Conservation (phyloP, 2,888 invertebrate species). For the Rosalia funebris region DNA sequence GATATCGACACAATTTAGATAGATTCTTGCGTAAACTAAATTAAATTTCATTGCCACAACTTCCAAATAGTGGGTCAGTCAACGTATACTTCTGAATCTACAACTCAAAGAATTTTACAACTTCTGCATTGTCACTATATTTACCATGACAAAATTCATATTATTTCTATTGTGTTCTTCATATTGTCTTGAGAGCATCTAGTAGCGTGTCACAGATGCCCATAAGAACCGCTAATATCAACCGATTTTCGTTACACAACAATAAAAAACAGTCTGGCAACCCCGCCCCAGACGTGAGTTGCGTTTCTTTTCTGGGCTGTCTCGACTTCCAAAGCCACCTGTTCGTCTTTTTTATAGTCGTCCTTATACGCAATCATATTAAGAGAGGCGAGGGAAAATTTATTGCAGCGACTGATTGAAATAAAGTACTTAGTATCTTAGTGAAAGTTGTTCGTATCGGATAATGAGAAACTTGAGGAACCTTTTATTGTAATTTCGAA, state of each 20-base stretch:
- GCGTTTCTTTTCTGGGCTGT: constrained; percentile 25
- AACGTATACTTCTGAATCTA: too few species aligned
- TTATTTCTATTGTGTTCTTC: too few species aligned
- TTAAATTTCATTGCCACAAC: too few species aligned
- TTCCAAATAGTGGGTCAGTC: too few species aligned
- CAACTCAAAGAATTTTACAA: too few species aligned
- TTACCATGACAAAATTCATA: too few species aligned
- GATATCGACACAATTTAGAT: too few species aligned
- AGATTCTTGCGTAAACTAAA: too few species aligned
- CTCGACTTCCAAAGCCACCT: constrained; percentile 37
- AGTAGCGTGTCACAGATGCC: too few species aligned
- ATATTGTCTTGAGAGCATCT: too few species aligned
- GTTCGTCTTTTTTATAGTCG: constrained; percentile 39
- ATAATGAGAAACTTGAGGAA: constrained; percentile 16
- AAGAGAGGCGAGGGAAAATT: constrained; percentile 29
- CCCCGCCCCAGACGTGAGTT: constrained; percentile 14
- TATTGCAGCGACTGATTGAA: constrained; percentile 25
- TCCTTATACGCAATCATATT: constrained; percentile 24
- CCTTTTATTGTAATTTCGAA: constrained; percentile 6
- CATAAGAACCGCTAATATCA: too few species aligned
- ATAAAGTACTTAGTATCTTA: constrained; percentile 20
- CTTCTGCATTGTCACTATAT: too few species aligned
- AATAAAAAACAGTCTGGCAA: constrained; percentile 6
- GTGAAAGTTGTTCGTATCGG: constrained; percentile 25
- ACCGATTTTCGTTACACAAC: neutral